Evolutionary conservation across 2,888 invertebrate genomes (phyloP).

Genomic region (Ichneumoninae sp.): DNA sequence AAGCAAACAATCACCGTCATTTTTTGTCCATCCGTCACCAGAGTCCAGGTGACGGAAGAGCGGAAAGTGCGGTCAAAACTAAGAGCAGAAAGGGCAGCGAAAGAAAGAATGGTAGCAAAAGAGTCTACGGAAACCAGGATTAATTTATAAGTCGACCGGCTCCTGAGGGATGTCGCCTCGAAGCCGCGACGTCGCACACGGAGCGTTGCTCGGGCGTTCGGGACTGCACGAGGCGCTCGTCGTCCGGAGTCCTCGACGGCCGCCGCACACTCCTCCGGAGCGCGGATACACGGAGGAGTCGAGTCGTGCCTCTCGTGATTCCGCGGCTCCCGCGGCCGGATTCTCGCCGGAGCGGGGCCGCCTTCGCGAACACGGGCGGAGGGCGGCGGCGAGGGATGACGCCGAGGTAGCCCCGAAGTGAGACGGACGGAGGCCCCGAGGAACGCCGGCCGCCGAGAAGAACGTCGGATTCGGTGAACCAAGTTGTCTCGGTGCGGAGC

Average conservation of each 20-base stretch:
- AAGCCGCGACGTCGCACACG: slow-evolving; percentile 23
- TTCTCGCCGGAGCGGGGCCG: slow-evolving; percentile 18
- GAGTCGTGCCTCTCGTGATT: slow-evolving; percentile 60
- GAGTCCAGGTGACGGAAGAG: no score
- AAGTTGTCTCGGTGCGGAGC: slow-evolving; percentile 57
- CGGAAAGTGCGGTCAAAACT: no score
- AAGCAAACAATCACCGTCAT: no score
- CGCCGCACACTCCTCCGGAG: slow-evolving; percentile 14
- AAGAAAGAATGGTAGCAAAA: no score
- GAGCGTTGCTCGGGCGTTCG: slow-evolving; percentile 11
- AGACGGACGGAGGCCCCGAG: slow-evolving; percentile 47
- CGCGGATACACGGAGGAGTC: neutral
- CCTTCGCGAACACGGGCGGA: slow-evolving; percentile 17
- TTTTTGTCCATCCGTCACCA: no score
- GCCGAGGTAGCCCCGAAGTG: slow-evolving; percentile 52
- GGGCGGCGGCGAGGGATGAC: slow-evolving; percentile 32
- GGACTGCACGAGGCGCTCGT: slow-evolving; percentile 32
- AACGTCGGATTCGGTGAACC: slow-evolving; percentile 63
- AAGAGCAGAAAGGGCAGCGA: no score
- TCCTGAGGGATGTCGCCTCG: neutral
- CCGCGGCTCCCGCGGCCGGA: slow-evolving; percentile 28
- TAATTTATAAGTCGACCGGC: neutral
- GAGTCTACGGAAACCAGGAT: neutral
- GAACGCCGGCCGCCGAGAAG: slow-evolving; percentile 31
- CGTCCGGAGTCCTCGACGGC: slow-evolving; percentile 15